phyloP scores from a whole-genome alignment of 1,140 invertebrate genomes.

The Cardiocondyla obscurior region DNA sequence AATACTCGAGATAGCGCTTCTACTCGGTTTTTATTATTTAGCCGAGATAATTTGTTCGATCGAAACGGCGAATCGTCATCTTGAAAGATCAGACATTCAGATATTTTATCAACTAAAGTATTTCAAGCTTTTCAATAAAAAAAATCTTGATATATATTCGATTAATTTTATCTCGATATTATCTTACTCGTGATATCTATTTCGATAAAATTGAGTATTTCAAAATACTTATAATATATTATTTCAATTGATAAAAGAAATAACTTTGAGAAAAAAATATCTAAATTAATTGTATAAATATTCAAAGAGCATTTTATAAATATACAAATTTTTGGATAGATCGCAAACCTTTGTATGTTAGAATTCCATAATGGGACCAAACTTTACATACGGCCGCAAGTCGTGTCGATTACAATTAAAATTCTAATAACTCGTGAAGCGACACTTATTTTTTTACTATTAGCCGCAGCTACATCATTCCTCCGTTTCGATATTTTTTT shows the following conservation, averaged over 20 bases:
- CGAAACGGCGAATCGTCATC: not conserved
- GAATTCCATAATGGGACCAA: conserved; percentile 68
- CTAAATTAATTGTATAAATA: not conserved
- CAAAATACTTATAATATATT: not conserved
- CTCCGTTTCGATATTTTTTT: conserved; percentile 4
- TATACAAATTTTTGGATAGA: not conserved
- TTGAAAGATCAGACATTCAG: conserved; percentile 1
- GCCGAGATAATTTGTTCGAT: not conserved
- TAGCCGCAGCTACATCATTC: not conserved
- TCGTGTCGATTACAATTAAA: conserved; percentile 11
- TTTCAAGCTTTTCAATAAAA: no score
- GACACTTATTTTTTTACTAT: conserved; percentile 9
- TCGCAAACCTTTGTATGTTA: conserved; percentile 24
- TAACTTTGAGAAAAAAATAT: not conserved
- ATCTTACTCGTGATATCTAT: not conserved
- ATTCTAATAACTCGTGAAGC: conserved; percentile 1
- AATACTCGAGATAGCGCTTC: conserved; percentile 46
- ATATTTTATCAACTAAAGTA: not conserved
- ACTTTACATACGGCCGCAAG: conserved; percentile 22
- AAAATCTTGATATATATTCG: not conserved
- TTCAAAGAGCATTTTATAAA: not conserved
- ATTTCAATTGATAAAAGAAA: not conserved
- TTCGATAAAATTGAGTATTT: conserved; percentile 7
- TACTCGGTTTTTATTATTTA: conserved; percentile 13
- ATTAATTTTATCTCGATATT: not conserved